phyloP scores from a whole-genome alignment of 2,888 invertebrate genomes.

The Hyalella azteca region DNA sequence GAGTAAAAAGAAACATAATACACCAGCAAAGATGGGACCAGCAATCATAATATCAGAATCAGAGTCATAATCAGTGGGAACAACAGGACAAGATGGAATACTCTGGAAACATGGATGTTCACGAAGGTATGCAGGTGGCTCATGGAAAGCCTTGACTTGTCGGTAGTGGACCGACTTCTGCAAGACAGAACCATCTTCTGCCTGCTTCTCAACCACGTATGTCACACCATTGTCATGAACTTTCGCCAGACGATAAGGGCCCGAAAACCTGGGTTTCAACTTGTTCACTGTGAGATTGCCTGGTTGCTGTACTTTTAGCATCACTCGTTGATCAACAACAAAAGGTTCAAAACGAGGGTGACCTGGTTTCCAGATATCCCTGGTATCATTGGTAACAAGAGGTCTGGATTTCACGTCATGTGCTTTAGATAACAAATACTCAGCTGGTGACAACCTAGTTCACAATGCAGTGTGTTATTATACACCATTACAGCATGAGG shows the following conservation, averaged over 20 bases:
- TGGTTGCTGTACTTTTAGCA: neutral
- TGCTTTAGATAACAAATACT: neutral
- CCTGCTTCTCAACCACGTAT: too few relatives aligned
- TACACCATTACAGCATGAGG: constrained; percentile 12
- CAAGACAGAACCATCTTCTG: too few relatives aligned
- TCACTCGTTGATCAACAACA: neutral
- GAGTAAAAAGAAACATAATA: too few relatives aligned
- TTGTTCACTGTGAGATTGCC: neutral
- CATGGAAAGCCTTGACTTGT: too few relatives aligned
- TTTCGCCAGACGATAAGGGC: neutral
- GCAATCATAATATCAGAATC: too few relatives aligned
- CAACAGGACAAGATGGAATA: too few relatives aligned
- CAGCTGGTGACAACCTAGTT: constrained; percentile 19
- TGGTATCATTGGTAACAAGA: neutral
- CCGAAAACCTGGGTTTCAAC: neutral
- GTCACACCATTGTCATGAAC: neutral
- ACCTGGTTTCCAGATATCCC: constrained; percentile 26
- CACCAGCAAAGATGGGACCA: too few relatives aligned
- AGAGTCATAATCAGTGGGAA: too few relatives aligned
- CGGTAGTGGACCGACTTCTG: too few relatives aligned
- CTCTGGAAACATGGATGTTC: too few relatives aligned
- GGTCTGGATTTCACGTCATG: neutral
- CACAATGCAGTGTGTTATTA: constrained; percentile 22
- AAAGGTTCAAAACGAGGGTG: constrained; percentile 29
- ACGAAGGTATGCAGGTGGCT: too few relatives aligned